phyloP scores from a whole-genome alignment of 2,888 invertebrate species.

The Tineola bisselliella region DNA sequence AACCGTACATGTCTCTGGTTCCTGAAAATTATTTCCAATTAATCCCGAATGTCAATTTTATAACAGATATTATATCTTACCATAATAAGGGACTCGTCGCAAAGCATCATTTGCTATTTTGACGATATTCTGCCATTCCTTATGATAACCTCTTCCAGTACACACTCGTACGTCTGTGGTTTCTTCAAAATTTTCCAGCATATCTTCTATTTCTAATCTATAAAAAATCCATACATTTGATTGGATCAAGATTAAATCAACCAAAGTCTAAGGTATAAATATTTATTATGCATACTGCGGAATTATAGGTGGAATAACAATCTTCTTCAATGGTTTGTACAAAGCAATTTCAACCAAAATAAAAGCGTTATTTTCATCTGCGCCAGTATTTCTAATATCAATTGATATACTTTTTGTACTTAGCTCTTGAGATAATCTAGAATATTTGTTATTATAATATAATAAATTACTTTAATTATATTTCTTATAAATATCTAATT shows the following conservation, averaged over 20 bases:
- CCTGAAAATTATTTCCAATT: slow-evolving; percentile 32
- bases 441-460: too few relatives aligned
- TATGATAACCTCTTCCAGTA: slow-evolving; percentile 41
- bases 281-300: slow-evolving; percentile 28
- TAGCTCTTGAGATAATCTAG: background rate
- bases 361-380: slow-evolving; percentile 39
- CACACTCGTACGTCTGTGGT: slow-evolving; percentile 30
- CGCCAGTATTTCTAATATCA: slow-evolving; percentile 29
- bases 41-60: too few relatives aligned
- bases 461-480: too few relatives aligned
- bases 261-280: too few relatives aligned
- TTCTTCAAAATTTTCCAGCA: slow-evolving; percentile 36
- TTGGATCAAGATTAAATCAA: too few relatives aligned
- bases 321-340: slow-evolving; percentile 31
- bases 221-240: too few relatives aligned
- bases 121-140: slow-evolving; percentile 39
- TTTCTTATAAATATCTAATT: too few relatives aligned
- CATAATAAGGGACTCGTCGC: slow-evolving; percentile 44
- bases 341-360: slow-evolving; percentile 42
- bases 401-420: background rate
- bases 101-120: slow-evolving; percentile 31
- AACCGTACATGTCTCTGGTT: slow-evolving; percentile 38
- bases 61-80: slow-evolving; percentile 23
- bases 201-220: slow-evolving; percentile 36
- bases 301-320: slow-evolving; percentile 32